Conservation (phyloP, 2,113 vertebrate genomes). For the Datnioides undecimradiatus region DNA sequence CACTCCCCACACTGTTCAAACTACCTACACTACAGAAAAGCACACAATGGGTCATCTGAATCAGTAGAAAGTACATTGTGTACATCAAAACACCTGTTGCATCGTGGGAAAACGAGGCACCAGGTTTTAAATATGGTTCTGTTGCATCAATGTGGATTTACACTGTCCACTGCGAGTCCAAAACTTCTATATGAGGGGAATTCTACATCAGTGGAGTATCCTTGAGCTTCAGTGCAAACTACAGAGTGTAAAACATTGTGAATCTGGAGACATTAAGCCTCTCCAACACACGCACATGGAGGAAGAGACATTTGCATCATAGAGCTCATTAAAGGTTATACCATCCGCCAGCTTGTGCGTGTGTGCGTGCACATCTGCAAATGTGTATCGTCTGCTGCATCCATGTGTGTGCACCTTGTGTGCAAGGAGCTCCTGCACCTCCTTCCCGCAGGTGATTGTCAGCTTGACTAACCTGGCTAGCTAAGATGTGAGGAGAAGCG, state of each 20-base stretch:
- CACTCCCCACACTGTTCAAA: too few relatives aligned
- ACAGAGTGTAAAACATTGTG: not conserved
- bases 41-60: too few relatives aligned
- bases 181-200: not conserved
- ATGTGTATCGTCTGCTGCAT: not conserved
- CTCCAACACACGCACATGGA: not conserved
- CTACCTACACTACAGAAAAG: too few relatives aligned
- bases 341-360: conserved; percentile 17
- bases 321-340: conserved; percentile 54
- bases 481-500: conserved; percentile 17
- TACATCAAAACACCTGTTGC: not conserved
- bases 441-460: conserved; percentile 43
- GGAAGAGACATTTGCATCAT: conserved; percentile 41
- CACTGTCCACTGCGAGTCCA: not conserved
- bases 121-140: not conserved
- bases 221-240: not conserved
- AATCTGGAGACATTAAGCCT: conserved; percentile 7
- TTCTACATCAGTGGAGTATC: not conserved
- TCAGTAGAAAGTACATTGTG: too few relatives aligned
- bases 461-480: conserved; percentile 24
- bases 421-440: not conserved
- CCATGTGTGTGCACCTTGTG: not conserved
- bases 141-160: not conserved
- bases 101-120: not conserved
- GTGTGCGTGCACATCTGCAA: not conserved